These are phyloP conservation scores for Dexiosoma caninum DNA, from an alignment of 2,888 invertebrate species.

Conservation along the genomic window DNA sequence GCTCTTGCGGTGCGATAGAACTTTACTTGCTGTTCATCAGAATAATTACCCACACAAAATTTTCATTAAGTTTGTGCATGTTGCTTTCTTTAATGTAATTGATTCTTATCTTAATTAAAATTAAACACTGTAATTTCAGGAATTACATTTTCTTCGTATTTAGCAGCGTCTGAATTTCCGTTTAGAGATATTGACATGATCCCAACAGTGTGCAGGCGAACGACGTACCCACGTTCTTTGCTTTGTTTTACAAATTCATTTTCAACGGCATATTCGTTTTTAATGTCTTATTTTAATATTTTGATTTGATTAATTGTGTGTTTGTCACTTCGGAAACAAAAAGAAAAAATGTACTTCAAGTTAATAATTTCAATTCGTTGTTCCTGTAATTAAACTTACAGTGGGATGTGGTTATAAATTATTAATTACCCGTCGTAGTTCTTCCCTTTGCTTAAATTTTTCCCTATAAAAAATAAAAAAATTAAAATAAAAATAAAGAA, in stretches of 20 bases:
- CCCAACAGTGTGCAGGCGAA: conserved; percentile 8
- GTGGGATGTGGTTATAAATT: conserved; percentile 3
- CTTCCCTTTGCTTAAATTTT: neutral
- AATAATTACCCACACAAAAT: too few species aligned
- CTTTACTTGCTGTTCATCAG: too few species aligned
- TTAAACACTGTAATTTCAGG: too few species aligned
- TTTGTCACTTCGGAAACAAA: conserved; percentile 52
- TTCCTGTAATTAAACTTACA: conserved; percentile 7
- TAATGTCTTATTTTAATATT: conserved; percentile 19
- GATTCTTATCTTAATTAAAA: too few species aligned
- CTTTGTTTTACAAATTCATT: neutral
- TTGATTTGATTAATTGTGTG: conserved; percentile 50
- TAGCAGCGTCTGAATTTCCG: neutral
- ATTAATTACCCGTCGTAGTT: conserved; percentile 4
- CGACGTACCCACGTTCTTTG: too few species aligned
- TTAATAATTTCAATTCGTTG: conserved; percentile 26
- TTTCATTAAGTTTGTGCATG: too few species aligned
- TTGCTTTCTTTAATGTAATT: too few species aligned
- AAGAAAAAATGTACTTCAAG: conserved; percentile 37
- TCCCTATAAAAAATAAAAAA: neutral
- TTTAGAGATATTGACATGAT: conserved; percentile 21
- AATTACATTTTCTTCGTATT: conserved; percentile 16
- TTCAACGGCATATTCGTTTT: conserved; percentile 21
- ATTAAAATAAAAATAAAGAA: too few species aligned
- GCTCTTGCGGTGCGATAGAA: too few species aligned